Percentiles rank a stretch among this genome's conserved stretches.
Conservation (phyloP, 1,140 invertebrate genomes). For the Phenacoccus solenopsis region DNA sequence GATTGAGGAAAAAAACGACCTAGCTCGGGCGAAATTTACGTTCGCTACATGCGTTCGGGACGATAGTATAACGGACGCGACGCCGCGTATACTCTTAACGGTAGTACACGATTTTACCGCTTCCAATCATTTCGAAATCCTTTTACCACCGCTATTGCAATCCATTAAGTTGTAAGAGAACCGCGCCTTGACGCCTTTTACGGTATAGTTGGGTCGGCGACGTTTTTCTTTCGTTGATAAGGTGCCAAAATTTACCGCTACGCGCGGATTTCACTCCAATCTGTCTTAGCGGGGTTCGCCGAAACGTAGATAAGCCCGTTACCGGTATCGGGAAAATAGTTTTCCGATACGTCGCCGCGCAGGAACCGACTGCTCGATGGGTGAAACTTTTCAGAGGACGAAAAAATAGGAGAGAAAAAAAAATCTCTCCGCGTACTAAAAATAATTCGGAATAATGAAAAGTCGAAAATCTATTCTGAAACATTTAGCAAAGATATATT, state of each 20-base stretch:
- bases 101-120: no score
- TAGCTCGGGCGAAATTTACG: no score
- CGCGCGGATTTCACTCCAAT: no score
- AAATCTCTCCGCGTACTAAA: background rate
- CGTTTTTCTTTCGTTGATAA: background rate
- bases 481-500: background rate
- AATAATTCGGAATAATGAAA: background rate
- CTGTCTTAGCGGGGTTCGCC: no score
- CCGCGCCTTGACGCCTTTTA: background rate
- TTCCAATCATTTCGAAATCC: background rate
- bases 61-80: no score
- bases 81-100: no score
- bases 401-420: background rate
- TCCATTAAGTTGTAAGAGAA: background rate
- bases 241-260: background rate
- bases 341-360: no score
- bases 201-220: background rate
- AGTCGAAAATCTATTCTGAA: background rate
- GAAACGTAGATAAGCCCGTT: no score
- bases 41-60: no score
- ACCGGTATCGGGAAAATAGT: no score
- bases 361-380: background rate
- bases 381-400: background rate
- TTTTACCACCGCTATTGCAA: background rate
- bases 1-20: no score